Evolutionary conservation across 2,888 invertebrate genomes (phyloP).

Genomic region (Mesorhabditis sp.): DNA sequence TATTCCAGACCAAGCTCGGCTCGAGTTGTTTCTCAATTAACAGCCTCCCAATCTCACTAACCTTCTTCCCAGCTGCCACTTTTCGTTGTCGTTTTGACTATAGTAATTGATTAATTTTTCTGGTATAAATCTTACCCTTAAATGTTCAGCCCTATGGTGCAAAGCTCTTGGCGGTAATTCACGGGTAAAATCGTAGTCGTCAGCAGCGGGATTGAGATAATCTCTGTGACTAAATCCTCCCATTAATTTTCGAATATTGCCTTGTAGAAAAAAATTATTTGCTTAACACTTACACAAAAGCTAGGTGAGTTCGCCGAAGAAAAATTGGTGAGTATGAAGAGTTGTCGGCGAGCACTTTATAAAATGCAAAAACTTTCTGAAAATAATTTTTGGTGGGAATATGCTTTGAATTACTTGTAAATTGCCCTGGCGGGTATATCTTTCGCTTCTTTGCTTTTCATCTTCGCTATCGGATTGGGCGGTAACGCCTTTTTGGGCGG

Average conservation of each 20-base stretch:
- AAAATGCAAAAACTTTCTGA: too few species aligned
- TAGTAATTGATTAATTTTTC: background rate
- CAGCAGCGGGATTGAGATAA: background rate
- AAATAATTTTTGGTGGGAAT: too few species aligned
- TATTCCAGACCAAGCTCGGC: background rate
- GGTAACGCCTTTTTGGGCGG: too few species aligned
- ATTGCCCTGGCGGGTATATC: too few species aligned
- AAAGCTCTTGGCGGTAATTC: background rate
- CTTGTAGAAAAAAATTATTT: background rate
- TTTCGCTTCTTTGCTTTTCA: too few species aligned
- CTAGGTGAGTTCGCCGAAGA: background rate
- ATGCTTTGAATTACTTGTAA: too few species aligned
- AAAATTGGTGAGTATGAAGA: background rate
- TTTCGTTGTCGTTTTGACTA: background rate
- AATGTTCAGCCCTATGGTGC: background rate
- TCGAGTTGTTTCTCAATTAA: background rate
- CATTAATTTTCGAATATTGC: background rate
- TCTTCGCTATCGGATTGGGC: too few species aligned
- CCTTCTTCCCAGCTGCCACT: too few species aligned
- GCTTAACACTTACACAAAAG: background rate
- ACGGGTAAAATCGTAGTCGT: background rate
- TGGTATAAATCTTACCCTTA: background rate
- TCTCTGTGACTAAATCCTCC: too few species aligned
- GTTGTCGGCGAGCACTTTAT: too few species aligned
- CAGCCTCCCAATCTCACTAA: too few species aligned